Evolutionary conservation across 2,888 invertebrate genomes (phyloP), one percentile per base, ranked within the genome.

Genomic region (Oithona nana): DNA sequence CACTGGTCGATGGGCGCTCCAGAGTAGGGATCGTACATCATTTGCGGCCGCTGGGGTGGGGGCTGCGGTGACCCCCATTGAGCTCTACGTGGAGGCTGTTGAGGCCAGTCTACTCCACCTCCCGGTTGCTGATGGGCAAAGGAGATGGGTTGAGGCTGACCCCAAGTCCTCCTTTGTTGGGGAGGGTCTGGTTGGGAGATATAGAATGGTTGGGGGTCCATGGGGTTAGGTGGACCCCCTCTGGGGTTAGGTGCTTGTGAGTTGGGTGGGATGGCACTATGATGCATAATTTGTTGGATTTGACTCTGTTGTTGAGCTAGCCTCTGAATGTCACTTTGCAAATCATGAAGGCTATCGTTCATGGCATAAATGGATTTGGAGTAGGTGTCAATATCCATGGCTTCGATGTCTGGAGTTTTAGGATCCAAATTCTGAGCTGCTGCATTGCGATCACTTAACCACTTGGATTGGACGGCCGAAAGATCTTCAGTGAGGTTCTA

Each of bases 261-360:
- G 3, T 28, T 16, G 22, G 31, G 57, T 48, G 59, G 61, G 57
- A 54, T 51, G 29, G 55, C 29, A 39, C 57, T 62, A 39, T 64
- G 64, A 52, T 67, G 66, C 66, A 68, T 66, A 65, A 69, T 64
- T 57, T 69, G 77, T 72, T 80, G 83, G 69, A 84, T 82, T 74
- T 83, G 83, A 73, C 80, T 82, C 71, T 86, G 85, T 71, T 89
- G 88, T 66, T 81, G 83, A 65, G 88, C 83, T 68, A 94, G 79
- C 69, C 88, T 81, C 75, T 89, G 87, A 72, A 94, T 90, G 75
- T 94, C 93, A 67, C 84, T 84, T 77, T 93, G 92, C 71, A 94
- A 84, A 76, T 93, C 92, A 73, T 86, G 85, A 71, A 94, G 82
- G 78, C 87, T 92, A 77, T 81, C 83, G 78, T 92, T 92, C 83